phyloP scores from a whole-genome alignment of 2,888 invertebrate species.

The Vanessa cardui region DNA sequence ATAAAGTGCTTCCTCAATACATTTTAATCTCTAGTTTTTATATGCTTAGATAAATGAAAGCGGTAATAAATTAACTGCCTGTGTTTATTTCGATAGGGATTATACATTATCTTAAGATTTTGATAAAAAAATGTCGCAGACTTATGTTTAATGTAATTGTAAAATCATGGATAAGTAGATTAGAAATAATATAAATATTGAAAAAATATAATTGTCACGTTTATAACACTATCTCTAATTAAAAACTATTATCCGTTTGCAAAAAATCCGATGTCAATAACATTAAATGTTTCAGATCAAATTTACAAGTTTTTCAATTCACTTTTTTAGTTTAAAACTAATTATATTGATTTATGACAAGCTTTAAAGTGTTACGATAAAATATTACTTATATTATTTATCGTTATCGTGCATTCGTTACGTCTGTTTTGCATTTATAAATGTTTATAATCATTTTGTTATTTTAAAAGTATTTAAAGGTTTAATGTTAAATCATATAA shows the following conservation, averaged over 20 bases:
- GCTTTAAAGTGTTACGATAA: constrained; percentile 49
- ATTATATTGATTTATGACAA: constrained; percentile 49
- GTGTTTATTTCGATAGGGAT: constrained; percentile 16
- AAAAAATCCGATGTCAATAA: too few relatives aligned
- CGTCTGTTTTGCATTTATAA: constrained; percentile 4
- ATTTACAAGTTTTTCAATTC: neutral
- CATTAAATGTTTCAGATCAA: neutral
- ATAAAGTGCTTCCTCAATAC: constrained; percentile 19
- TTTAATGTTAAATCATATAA: too few relatives aligned
- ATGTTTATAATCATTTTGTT: constrained; percentile 4
- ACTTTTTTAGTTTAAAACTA: constrained; percentile 8
- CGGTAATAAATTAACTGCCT: constrained; percentile 7
- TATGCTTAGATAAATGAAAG: constrained; percentile 17
- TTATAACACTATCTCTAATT: too few relatives aligned
- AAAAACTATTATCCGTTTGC: too few relatives aligned
- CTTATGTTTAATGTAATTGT: neutral
- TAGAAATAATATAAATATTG: neutral
- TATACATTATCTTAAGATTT: constrained; percentile 9
- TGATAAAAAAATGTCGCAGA: constrained; percentile 7
- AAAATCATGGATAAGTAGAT: neutral
- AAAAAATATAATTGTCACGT: neutral
- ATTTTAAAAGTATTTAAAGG: neutral
- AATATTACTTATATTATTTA: constrained; percentile 40
- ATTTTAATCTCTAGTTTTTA: constrained; percentile 19
- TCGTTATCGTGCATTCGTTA: constrained; percentile 42